Conservation (phyloP, 2,888 invertebrate species). For the Nemotelus nigrinus region DNA sequence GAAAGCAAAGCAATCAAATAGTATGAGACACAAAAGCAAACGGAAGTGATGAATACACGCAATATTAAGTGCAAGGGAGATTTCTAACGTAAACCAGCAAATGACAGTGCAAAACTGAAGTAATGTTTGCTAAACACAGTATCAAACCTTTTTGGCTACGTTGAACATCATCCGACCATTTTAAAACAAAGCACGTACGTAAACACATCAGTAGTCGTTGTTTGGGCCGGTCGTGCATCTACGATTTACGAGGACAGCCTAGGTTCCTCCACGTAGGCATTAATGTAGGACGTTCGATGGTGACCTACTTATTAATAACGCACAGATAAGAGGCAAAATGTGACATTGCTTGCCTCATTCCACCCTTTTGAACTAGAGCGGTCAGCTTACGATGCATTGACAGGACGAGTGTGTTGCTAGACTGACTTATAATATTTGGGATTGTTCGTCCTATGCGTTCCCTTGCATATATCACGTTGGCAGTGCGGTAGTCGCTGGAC, state of each 20-base stretch:
- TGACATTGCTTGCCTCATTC: conserved; percentile 5
- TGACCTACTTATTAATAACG: conserved; percentile 36
- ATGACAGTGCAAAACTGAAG: conserved; percentile 42
- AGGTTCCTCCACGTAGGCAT: not conserved
- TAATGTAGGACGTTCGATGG: not conserved
- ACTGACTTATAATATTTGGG: conserved; percentile 21
- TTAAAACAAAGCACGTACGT: conserved; percentile 48
- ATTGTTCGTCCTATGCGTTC: not conserved
- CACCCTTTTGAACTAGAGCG: not conserved
- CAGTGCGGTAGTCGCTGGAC: not conserved
- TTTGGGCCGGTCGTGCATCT: not conserved
- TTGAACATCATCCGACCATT: conserved; percentile 45
- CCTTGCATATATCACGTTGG: not conserved
- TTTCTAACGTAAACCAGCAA: conserved; percentile 26
- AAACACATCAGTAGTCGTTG: conserved; percentile 41
- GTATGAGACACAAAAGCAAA: not conserved
- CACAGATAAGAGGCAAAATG: conserved; percentile 17
- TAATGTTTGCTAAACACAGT: conserved; percentile 40
- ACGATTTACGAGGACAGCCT: not conserved
- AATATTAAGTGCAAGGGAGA: conserved; percentile 31
- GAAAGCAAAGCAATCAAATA: not conserved
- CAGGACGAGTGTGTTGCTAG: not conserved
- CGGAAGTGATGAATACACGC: conserved; percentile 20
- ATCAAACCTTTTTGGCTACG: conserved; percentile 28
- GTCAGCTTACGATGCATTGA: conserved; percentile 2